Evolutionary conservation across 2,797 vertebrate species (phyloP).

Genomic region (Sebastes alutus): DNA sequence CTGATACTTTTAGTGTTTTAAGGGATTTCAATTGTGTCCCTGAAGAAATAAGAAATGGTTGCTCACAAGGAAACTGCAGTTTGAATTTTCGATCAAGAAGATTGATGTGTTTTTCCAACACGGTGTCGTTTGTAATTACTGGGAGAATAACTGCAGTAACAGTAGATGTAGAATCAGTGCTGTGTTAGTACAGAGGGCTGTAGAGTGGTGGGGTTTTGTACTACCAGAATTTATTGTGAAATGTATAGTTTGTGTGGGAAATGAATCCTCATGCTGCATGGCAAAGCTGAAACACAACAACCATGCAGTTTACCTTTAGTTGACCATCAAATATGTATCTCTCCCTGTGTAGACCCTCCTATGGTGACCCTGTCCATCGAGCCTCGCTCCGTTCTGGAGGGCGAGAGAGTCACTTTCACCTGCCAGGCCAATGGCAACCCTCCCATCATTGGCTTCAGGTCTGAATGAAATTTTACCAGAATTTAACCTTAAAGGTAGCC

Average conservation of each 20-base stretch:
- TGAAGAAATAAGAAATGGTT: slow-evolving; percentile 2
- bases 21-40: not conserved
- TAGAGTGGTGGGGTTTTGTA: not conserved
- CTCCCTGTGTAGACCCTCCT: slow-evolving; percentile 85
- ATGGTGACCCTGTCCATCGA: slow-evolving; percentile 94
- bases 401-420: slow-evolving; percentile 91
- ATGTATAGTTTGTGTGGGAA: slow-evolving; percentile 7
- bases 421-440: slow-evolving; percentile 95
- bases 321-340: not conserved
- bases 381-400: slow-evolving; percentile 94
- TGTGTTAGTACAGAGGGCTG: not conserved
- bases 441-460: slow-evolving; percentile 94
- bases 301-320: not conserved
- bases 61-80: slow-evolving; percentile 8
- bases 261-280: not conserved
- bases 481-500: not conserved
- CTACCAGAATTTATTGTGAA: not conserved
- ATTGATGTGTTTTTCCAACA: slow-evolving; percentile 33
- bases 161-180: not conserved
- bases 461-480: slow-evolving; percentile 7
- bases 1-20: slow-evolving; percentile 2
- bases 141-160: slow-evolving; percentile 8
- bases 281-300: not conserved
- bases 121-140: not conserved
- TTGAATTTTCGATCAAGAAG: slow-evolving; percentile 32